Base-by-base conservation (phyloP, 2,888 invertebrate species). In the Scrobipalpa costella region DNA sequence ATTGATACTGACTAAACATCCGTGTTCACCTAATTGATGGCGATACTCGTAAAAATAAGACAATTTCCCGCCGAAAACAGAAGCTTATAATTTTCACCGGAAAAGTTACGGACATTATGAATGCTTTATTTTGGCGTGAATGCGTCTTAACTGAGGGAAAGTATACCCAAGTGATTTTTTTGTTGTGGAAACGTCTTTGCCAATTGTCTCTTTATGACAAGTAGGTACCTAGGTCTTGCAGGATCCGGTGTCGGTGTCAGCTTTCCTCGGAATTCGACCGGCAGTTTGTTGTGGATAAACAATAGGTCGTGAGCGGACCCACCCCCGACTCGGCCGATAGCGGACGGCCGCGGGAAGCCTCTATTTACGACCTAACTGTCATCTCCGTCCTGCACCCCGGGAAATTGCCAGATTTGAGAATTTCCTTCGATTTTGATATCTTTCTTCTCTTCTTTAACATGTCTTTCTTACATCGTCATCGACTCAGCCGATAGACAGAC, bases 351-450 rank as follows among this genome's bases (percentile, higher is more conserved):
- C 50, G 50, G 11, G 50, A 52, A 79, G 73, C 75, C 79, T 40
- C 79, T 82, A 86, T 88, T 87, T 88, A 86, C 82, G 82, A 82
- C 80, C 78, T 80, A 83, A 85, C 88, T 84, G 86, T 86, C 80
- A 79, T 82, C 76, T 15, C 7, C n/a, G 44, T 44, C 50, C 50
- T 21, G 50, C 50, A 21, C 50, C 21, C 9, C 44, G 44, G 44
- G 15, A 44, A 44, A 15, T 44, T 44, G 44, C 44, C 44, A 44
- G n/a, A 15, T 15, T 15, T 3, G 44, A 3, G 15, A 44, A n/a
- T 15, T 15, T 44, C n/a, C 0, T 6, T 7, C n/a, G 7, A 5
- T 44, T 6, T 2, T n/a, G 15, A n/a, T 44, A n/a, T 44, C 15
- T 9, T 15, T 1, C 15, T 44, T n/a, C 6, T 15, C 0, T 6